Evolutionary conservation across 2,888 invertebrate species (phyloP).

Genomic region (Chymomyza amoena): DNA sequence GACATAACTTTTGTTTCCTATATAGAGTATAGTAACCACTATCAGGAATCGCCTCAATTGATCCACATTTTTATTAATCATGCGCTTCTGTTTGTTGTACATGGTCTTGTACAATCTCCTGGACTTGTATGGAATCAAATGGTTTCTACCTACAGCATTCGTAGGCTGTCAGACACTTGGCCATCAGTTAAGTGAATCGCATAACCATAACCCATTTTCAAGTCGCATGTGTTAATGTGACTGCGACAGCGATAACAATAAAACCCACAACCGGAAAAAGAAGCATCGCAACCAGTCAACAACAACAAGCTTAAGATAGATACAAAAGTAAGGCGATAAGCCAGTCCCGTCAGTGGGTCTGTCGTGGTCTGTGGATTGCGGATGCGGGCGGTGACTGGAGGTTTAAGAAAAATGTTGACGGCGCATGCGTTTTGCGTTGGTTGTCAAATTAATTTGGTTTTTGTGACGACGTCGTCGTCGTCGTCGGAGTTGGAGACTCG

Average conservation of each 20-base stretch:
- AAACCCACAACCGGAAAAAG: constrained; percentile 16
- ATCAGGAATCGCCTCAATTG: no score
- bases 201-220: constrained; percentile 50
- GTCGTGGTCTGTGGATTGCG: constrained; percentile 19
- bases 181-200: constrained; percentile 41
- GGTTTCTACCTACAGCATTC: background rate
- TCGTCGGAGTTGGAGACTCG: constrained; percentile 17
- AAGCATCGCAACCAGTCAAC: constrained; percentile 1
- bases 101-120: background rate
- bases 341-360: background rate
- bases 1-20: no score
- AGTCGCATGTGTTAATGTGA: constrained; percentile 64
- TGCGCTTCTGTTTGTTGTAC: no score
- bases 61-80: background rate
- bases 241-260: constrained; percentile 58
- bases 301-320: constrained; percentile 66
- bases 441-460: constrained; percentile 69
- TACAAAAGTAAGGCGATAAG: constrained; percentile 64
- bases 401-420: constrained; percentile 45
- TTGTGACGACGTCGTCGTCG: constrained; percentile 55
- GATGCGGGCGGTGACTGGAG: background rate
- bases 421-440: constrained; percentile 70
- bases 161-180: background rate
- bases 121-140: background rate
- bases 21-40: no score